These are phyloP conservation scores for Cosmorhoe ocellata DNA, from an alignment of 2,888 invertebrate genomes.

Conservation along the genomic window DNA sequence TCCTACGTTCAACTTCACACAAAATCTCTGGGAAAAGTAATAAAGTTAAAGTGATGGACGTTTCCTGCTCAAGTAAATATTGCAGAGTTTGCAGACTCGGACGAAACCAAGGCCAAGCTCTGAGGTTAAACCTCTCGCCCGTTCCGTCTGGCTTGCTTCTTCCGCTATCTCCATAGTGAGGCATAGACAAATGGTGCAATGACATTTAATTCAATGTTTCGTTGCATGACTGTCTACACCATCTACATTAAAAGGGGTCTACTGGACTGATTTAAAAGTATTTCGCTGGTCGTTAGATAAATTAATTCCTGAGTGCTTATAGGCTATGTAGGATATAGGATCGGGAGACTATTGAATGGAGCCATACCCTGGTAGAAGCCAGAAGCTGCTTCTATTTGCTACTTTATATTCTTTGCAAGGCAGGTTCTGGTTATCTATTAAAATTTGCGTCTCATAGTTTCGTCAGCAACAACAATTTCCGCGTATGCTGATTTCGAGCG, in stretches of 20 bases:
- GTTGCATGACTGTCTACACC: too few relatives aligned
- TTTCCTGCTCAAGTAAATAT: constrained; percentile 4
- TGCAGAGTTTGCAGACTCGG: constrained; percentile 16
- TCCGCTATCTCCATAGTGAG: constrained; percentile 64
- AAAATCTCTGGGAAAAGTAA: background rate
- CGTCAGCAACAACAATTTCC: constrained; percentile 1
- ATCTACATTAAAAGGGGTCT: too few relatives aligned
- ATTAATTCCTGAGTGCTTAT: too few relatives aligned
- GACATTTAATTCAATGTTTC: constrained; percentile 11
- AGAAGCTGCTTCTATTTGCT: too few relatives aligned
- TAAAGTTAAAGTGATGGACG: background rate
- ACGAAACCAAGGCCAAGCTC: constrained; percentile 13
- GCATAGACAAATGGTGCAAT: constrained; percentile 29
- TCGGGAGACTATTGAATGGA: too few relatives aligned
- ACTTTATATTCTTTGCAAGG: too few relatives aligned
- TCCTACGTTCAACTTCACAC: background rate
- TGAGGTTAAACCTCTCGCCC: constrained; percentile 33
- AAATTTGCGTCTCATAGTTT: too few relatives aligned
- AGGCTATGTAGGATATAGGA: too few relatives aligned
- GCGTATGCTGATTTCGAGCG: constrained; percentile 2
- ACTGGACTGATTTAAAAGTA: too few relatives aligned
- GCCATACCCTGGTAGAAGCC: too few relatives aligned
- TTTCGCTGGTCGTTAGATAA: too few relatives aligned
- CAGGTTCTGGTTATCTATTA: too few relatives aligned
- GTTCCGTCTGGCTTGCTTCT: constrained; percentile 47